Evolutionary conservation across 2,888 invertebrate species (phyloP), one percentile per base, ranked within the genome.

Genomic region (Dendrolimus houi): DNA sequence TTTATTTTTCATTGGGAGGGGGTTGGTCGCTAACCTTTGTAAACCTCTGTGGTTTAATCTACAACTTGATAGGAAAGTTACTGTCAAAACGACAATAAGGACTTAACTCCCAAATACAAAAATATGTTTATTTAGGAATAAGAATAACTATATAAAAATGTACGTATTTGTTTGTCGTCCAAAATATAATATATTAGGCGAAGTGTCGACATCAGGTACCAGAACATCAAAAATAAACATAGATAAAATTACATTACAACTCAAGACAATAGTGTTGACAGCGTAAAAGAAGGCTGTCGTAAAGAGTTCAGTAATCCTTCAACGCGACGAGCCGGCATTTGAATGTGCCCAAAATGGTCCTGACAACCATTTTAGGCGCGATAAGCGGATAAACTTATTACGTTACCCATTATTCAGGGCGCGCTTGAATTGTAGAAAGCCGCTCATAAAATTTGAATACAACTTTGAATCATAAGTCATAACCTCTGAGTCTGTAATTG

Each of bases 341-440:
- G 60, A 58, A 60, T 60, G 55, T 8, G 56, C 56, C 62, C 41
- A 60, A 68, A 65, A 67, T 64, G 68, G 71, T 58, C 41, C 55
- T 59, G 53, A 52, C 40, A 54, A 6, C 56, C 56, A 59, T 59
- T 57, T 52, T 55, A 55, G 56, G 57, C 53, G 52, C 67, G 69
- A 68, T 72, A 64, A 69, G 64, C 72, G 63, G 72, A 74, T 72
- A 68, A 67, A 64, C 65, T 62, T 57, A 55, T 29, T 59, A 57
- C 59, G 54, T 58, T 12, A 12, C 47, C 47, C 47, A 47, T 47
- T 47, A 81, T 81, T 80, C 81, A 75, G 75, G 70, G 64, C 77
- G 72, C 79, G 77, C 47, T 47, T 47, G 47, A 47, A 47, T 8
- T 66, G 64, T 75, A 77, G 78, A 79, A 72, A 77, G 75, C 70